Conservation (phyloP, 2,113 vertebrate genomes). For the Indri indri region DNA sequence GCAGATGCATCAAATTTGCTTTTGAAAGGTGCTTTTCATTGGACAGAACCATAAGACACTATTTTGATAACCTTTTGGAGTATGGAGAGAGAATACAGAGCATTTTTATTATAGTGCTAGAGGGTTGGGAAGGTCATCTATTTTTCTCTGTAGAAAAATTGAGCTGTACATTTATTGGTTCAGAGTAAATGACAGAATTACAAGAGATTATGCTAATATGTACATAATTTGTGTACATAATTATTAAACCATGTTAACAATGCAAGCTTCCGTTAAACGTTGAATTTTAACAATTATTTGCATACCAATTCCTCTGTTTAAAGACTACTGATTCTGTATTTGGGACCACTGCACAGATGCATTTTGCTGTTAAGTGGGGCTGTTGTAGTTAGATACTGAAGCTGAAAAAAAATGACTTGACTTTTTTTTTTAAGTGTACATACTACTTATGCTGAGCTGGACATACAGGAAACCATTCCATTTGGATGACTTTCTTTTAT, state of each 20-base stretch:
- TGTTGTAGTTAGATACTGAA: conserved; percentile 82
- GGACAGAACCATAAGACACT: conserved; percentile 86
- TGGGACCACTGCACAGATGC: conserved; percentile 82
- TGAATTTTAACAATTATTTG: conserved; percentile 79
- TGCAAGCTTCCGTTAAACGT: conserved; percentile 83
- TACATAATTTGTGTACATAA: conserved; percentile 81
- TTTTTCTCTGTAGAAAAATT: conserved; percentile 82
- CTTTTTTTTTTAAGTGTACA: conserved; percentile 85
- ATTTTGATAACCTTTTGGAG: conserved; percentile 87
- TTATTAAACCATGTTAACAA: conserved; percentile 82
- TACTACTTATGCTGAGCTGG: conserved; percentile 88
- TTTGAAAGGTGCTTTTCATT: conserved; percentile 87
- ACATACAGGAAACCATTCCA: conserved; percentile 87
- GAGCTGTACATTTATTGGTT: conserved; percentile 76
- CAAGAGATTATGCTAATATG: conserved; percentile 82
- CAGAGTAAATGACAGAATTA: conserved; percentile 78
- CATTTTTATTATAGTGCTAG: conserved; percentile 84
- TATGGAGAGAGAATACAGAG: conserved; percentile 82
- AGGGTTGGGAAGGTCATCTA: conserved; percentile 81
- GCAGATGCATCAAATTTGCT: conserved; percentile 86
- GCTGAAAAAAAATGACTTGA: conserved; percentile 83
- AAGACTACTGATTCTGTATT: conserved; percentile 88
- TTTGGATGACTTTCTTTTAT: conserved; percentile 88
- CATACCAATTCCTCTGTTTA: conserved; percentile 83
- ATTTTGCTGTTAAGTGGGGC: conserved; percentile 82